Base-by-base conservation (phyloP, 2,888 invertebrate species). In the Lagria hirta region DNA sequence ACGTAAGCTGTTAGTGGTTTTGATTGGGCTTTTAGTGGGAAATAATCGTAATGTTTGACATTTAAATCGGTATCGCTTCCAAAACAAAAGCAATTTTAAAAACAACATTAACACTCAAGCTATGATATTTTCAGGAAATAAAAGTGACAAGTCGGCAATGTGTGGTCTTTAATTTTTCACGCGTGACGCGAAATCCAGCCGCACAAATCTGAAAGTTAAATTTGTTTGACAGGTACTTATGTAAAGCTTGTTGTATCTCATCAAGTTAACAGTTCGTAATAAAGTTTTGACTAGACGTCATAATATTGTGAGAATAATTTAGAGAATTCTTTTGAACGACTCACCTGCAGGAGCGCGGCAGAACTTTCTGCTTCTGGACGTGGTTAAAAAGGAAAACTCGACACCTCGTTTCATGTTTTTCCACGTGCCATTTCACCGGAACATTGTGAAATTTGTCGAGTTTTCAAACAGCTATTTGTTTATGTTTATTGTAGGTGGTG, bases 401-500 rank as follows among this genome's bases (percentile, higher is more conserved):
- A 50, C 42, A 49, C 32, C 30, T 34, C 38, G 34, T 20, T n/a
- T 37, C 41, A 21, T 35, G 21, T 34, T 35, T 42, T 32, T 40
- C 21, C 40, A 32, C 33, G 26, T 32, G 41, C 18, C 41, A 40
- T 40, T 23, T 30, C 24, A 24, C 26, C 24, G 26, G 15, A 8
- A n/a, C 11, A 20, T 37, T 34, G 34, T 15, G 32, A 32, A 32
- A 32, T 14, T n/a, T 18, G 32, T 21, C 20, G 10, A 23, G 34
- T 13, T 27, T 14, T 36, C 36, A 36, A 36, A 36, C 27, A 22
- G 20, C 26, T 37, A 37, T 37, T 37, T 37, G 37, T 37, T 37
- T 28, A 15, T 10, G 29, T 28, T 37, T 37, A 28, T 28, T 20
- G 15, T 36, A n/a, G n/a, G n/a, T n/a, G n/a, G 36, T 37, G 37